phyloP scores from a whole-genome alignment of 2,888 invertebrate genomes.

The Agonum fuliginosum region DNA sequence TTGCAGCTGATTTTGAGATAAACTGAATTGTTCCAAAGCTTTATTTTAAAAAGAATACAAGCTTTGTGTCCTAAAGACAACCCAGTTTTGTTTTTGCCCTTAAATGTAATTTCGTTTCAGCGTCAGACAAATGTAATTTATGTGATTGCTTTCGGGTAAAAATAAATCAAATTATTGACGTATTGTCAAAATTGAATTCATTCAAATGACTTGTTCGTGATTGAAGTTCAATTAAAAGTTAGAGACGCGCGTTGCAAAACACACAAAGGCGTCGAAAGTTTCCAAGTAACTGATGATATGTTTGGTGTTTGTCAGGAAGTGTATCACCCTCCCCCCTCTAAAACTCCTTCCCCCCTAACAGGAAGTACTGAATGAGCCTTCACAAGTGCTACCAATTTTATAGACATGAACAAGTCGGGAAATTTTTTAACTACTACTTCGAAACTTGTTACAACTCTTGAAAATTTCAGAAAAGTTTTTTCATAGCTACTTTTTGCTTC shows the following conservation, averaged over 20 bases:
- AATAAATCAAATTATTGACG: constrained; percentile 30
- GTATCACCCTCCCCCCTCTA: too few species aligned
- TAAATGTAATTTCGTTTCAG: not conserved
- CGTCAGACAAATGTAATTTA: constrained; percentile 5
- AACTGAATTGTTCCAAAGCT: too few species aligned
- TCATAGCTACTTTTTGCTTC: not conserved
- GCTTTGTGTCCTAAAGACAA: too few species aligned
- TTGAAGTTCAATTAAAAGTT: constrained; percentile 38
- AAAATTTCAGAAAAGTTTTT: not conserved
- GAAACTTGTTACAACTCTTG: constrained; percentile 39
- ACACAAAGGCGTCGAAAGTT: constrained; percentile 13
- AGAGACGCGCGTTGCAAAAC: not conserved
- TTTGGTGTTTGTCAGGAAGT: not conserved
- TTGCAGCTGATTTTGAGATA: too few species aligned
- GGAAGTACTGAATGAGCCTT: not conserved
- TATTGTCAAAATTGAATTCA: constrained; percentile 32
- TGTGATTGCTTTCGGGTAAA: constrained; percentile 22
- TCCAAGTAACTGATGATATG: constrained; percentile 2
- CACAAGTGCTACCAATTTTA: constrained; percentile 17
- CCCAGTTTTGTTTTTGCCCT: too few species aligned
- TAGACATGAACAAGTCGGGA: constrained; percentile 4
- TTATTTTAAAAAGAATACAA: too few species aligned
- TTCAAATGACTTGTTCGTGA: constrained; percentile 11
- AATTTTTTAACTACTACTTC: constrained; percentile 29
- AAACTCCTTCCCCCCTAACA: too few species aligned